Base-by-base conservation (phyloP, 2,113 vertebrate species). In the Terrapene triunguis region DNA sequence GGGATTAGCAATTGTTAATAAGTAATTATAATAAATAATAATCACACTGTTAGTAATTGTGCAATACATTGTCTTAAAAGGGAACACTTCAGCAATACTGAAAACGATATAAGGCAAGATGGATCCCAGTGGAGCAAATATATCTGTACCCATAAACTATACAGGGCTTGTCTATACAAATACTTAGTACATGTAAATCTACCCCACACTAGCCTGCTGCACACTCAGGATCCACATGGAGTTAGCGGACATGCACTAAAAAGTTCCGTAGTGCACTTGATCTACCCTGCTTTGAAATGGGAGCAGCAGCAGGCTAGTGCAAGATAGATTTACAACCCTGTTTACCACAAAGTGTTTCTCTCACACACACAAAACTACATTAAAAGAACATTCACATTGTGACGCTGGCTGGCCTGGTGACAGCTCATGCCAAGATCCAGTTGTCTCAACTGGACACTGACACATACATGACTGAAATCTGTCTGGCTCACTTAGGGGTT, bases 11-110 rank as follows among this genome's bases (percentile, higher is more conserved):
- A 54, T 53, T 85, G 12, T 54, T 79, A 90, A 89, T 42, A 80
- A 94, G 42, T 42, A 88, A 53, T 90, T 92, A 44, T 88, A 94
- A 85, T 11, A 90, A 62, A 93, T 87, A 91, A 89, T 50, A 54
- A 76, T 44, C n/a, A 76, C 5, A 1, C 22, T 74, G 72, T 42
- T 1, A 0, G 16, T 69, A 84, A 89, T 62, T 27, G 27, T 59
- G 83, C n/a, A 17, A 69, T 19, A 16, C 79, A 74, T 80, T 87
- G 55, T 81, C 35, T 92, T 94, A 84, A 90, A 85, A 62, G 11
- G 79, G 32, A 59, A 78, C 74, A 44, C 24, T 78, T 24, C 10
- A 78, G 25, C 24, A 47, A 78, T 78, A 27, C 27, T 47, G 24
- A 78, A 78, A 44, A 27, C 11, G 47, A 47, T 25, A 16, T 25